These are phyloP conservation scores for Ligdia adustata DNA, from an alignment of 2,888 invertebrate species.

Conservation along the genomic window DNA sequence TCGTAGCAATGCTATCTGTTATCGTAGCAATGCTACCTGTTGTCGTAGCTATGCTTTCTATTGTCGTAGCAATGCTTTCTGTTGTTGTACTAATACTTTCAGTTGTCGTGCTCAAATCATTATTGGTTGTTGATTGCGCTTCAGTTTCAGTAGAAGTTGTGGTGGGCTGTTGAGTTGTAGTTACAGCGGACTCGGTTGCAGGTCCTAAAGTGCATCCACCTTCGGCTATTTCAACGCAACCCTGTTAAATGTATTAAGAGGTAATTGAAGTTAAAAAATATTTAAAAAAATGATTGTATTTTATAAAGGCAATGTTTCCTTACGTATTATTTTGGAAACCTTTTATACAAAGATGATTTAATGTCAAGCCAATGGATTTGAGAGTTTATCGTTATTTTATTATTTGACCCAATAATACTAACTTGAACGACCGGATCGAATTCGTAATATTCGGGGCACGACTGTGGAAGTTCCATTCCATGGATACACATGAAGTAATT, in stretches of 20 bases:
- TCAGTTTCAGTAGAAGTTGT: background rate
- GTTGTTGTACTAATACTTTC: background rate
- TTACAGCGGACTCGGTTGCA: background rate
- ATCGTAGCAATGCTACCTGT: background rate
- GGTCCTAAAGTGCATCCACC: conserved; percentile 42
- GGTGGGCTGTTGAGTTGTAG: background rate
- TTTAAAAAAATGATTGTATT: no score
- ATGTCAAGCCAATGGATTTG: no score
- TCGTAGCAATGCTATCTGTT: background rate
- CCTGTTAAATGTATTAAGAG: conserved; percentile 33
- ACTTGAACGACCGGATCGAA: conserved; percentile 38
- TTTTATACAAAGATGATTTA: background rate
- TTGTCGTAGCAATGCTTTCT: background rate
- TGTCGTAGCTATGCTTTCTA: background rate
- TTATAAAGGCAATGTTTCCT: no score
- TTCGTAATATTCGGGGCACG: conserved; percentile 42
- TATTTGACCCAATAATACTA: no score
- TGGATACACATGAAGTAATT: conserved; percentile 38
- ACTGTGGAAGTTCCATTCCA: conserved; percentile 28
- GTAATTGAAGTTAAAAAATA: no score
- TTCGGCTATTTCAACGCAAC: conserved; percentile 38
- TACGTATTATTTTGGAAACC: background rate
- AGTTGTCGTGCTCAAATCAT: background rate
- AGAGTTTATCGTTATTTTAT: no score
- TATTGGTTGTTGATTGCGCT: background rate